Evolutionary conservation across 2,797 vertebrate species (phyloP).

Genomic region (Scyliorhinus canicula): DNA sequence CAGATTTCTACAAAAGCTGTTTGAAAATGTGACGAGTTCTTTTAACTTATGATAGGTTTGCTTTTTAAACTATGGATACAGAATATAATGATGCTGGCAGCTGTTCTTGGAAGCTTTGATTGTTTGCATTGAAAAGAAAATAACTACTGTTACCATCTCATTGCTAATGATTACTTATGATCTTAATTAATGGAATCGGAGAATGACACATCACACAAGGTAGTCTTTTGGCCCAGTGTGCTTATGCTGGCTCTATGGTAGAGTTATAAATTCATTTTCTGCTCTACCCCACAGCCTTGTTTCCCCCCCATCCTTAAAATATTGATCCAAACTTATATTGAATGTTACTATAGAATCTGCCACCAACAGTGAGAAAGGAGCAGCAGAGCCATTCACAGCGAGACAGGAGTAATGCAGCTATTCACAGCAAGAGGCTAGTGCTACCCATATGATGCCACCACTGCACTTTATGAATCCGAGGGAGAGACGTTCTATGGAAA

Average conservation of each 20-base stretch:
- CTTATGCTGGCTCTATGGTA: not conserved
- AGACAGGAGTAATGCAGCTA: too few species aligned
- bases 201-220: not conserved
- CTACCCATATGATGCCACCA: too few species aligned
- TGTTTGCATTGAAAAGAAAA: constrained; percentile 6
- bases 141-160: not conserved
- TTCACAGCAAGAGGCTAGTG: too few species aligned
- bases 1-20: too few species aligned
- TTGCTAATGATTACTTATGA: not conserved
- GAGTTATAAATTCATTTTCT: too few species aligned
- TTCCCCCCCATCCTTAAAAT: not conserved
- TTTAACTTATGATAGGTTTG: not conserved
- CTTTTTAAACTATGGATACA: not conserved
- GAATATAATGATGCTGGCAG: not conserved
- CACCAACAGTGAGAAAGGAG: too few species aligned
- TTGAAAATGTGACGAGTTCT: not conserved
- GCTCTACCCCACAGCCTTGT: not conserved
- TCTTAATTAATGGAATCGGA: not conserved
- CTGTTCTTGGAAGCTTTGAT: not conserved
- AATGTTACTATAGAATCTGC: not conserved
- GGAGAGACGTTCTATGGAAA: too few species aligned
- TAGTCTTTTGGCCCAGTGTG: not conserved
- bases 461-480: too few species aligned
- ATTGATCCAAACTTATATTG: not conserved
- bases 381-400: too few species aligned